These are phyloP conservation scores for Microdon myrmicae DNA, from an alignment of 2,888 invertebrate genomes.

Conservation along the genomic window DNA sequence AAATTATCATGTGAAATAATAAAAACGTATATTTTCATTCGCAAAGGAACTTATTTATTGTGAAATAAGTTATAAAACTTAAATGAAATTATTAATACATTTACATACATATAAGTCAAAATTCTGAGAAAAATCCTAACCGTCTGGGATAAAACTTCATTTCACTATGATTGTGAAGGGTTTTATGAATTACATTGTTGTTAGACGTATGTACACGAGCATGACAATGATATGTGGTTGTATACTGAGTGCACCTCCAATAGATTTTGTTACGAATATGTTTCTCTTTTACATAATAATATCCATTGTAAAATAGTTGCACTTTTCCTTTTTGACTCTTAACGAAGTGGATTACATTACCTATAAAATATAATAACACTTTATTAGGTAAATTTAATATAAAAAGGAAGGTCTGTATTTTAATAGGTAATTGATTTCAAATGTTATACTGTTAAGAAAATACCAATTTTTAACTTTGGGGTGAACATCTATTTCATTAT, in stretches of 20 bases:
- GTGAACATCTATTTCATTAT: too few relatives aligned
- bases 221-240: constrained; percentile 62
- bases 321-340: constrained; percentile 64
- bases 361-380: neutral
- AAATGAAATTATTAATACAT: neutral
- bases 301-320: constrained; percentile 59
- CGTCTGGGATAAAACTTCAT: constrained; percentile 46
- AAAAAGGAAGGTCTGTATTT: neutral
- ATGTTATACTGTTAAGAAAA: neutral
- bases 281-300: constrained; percentile 64
- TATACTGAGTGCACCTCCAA: constrained; percentile 66
- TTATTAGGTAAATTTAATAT: neutral
- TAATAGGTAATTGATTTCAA: neutral
- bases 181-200: constrained; percentile 58
- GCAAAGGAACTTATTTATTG: constrained; percentile 8
- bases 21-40: constrained; percentile 1
- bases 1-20: constrained; percentile 5
- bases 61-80: neutral
- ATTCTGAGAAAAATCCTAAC: constrained; percentile 12
- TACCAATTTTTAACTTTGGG: too few relatives aligned
- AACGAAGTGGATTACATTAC: constrained; percentile 31
- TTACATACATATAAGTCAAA: neutral
- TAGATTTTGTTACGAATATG: constrained; percentile 62
- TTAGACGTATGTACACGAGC: constrained; percentile 62
- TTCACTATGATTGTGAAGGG: constrained; percentile 61